These are phyloP conservation scores for Myzus persicae DNA, from an alignment of 1,140 invertebrate genomes.

Conservation along the genomic window DNA sequence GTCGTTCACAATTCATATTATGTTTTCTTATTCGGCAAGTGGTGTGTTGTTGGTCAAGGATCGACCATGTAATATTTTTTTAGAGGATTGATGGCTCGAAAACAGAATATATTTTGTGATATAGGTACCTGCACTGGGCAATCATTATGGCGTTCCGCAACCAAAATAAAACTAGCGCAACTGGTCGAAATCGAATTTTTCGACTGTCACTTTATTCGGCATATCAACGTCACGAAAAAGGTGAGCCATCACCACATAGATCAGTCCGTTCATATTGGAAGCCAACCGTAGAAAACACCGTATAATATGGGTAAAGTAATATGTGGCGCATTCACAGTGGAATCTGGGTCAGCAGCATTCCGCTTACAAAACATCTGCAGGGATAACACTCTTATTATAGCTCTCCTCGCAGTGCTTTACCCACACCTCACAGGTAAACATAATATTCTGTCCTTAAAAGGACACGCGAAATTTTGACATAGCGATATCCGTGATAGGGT, in stretches of 20 bases:
- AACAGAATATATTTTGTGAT: not conserved
- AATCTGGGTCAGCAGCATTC: not conserved
- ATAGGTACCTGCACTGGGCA: too few species aligned
- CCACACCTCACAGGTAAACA: too few species aligned
- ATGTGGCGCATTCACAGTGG: not conserved
- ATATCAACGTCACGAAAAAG: not conserved
- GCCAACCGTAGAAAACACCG: not conserved
- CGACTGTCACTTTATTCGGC: not conserved
- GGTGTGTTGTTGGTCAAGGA: not conserved
- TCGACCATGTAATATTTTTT: not conserved
- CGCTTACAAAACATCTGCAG: not conserved
- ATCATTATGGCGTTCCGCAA: too few species aligned
- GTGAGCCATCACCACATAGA: not conserved
- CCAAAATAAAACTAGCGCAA: not conserved
- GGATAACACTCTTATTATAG: not conserved
- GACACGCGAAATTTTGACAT: not conserved
- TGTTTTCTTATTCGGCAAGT: not conserved
- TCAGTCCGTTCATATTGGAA: not conserved
- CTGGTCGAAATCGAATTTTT: not conserved
- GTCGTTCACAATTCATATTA: not conserved
- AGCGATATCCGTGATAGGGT: not conserved
- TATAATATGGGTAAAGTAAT: not conserved
- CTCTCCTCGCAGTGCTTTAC: too few species aligned
- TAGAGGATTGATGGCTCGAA: not conserved
- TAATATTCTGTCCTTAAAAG: not conserved